phyloP scores from a whole-genome alignment of 2,797 vertebrate species.

The Rhabdophis nuchalis region DNA sequence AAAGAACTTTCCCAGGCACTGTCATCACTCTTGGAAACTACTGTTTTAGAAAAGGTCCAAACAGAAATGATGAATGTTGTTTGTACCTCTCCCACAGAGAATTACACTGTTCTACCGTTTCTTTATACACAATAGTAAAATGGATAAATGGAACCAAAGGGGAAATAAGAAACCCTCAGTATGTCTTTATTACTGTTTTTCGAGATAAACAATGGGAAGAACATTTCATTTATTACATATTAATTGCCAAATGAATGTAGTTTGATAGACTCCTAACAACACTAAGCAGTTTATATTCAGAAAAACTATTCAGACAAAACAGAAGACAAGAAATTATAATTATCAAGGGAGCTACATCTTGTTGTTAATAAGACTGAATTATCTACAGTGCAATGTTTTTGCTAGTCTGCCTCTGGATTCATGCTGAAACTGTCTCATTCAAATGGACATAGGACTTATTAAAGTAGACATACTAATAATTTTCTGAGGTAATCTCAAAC shows the following conservation, averaged over 20 bases:
- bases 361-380: neutral
- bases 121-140: slow-evolving; percentile 17
- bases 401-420: neutral
- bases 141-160: slow-evolving; percentile 40
- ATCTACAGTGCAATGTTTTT: neutral
- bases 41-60: slow-evolving; percentile 30
- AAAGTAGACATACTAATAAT: neutral
- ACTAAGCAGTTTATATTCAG: neutral
- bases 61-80: slow-evolving; percentile 33
- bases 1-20: slow-evolving; percentile 44
- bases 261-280: slow-evolving; percentile 34
- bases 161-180: slow-evolving; percentile 19
- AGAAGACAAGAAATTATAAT: neutral
- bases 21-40: slow-evolving; percentile 44
- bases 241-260: slow-evolving; percentile 7
- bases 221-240: slow-evolving; percentile 29
- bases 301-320: slow-evolving; percentile 11
- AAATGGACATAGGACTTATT: neutral
- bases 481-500: slow-evolving; percentile 1
- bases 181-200: slow-evolving; percentile 42
- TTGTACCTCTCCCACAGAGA: slow-evolving; percentile 30
- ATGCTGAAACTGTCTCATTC: neutral
- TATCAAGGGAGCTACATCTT: neutral
- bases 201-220: slow-evolving; percentile 35
- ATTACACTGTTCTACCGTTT: slow-evolving; percentile 1